Percentiles rank a stretch among this genome's conserved stretches.
Evolutionary conservation across 1,140 invertebrate genomes (phyloP).

Genomic region (Pemphigus obesinymphae): DNA sequence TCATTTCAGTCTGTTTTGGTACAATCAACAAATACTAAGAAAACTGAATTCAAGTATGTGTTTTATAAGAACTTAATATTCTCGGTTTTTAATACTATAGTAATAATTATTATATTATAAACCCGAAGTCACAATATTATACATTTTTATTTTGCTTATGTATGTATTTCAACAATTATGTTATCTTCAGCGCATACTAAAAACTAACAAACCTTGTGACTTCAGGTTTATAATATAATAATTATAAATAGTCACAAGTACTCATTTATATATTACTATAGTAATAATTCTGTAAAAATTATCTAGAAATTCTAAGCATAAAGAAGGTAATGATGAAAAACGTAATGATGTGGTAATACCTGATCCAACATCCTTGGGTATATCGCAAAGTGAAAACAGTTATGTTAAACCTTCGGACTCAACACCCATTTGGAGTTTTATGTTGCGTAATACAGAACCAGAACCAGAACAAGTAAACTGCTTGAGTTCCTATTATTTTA

Average conservation of each 20-base stretch:
- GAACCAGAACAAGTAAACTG: conserved; percentile 26
- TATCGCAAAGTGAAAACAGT: conserved; percentile 34
- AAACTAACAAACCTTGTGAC: too few relatives aligned
- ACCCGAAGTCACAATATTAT: too few relatives aligned
- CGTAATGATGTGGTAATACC: background rate
- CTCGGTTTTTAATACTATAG: background rate
- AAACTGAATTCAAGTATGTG: conserved; percentile 28
- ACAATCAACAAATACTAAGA: conserved; percentile 4
- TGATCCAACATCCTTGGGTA: conserved; percentile 24
- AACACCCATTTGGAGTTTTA: conserved; percentile 37
- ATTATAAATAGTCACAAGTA: too few relatives aligned
- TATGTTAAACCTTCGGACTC: conserved; percentile 29
- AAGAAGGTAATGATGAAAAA: conserved; percentile 32
- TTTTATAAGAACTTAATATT: background rate
- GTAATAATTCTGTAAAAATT: background rate
- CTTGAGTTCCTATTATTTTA: background rate
- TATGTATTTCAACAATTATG: too few relatives aligned
- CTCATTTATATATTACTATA: too few relatives aligned
- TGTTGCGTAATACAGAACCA: conserved; percentile 29
- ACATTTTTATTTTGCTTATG: too few relatives aligned
- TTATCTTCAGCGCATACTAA: too few relatives aligned
- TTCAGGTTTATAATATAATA: too few relatives aligned
- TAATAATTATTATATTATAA: background rate
- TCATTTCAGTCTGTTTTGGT: conserved; percentile 13
- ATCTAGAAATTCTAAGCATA: conserved; percentile 28